Evolutionary conservation across 2,888 invertebrate species (phyloP).

Genomic region (Papilio demoleus): DNA sequence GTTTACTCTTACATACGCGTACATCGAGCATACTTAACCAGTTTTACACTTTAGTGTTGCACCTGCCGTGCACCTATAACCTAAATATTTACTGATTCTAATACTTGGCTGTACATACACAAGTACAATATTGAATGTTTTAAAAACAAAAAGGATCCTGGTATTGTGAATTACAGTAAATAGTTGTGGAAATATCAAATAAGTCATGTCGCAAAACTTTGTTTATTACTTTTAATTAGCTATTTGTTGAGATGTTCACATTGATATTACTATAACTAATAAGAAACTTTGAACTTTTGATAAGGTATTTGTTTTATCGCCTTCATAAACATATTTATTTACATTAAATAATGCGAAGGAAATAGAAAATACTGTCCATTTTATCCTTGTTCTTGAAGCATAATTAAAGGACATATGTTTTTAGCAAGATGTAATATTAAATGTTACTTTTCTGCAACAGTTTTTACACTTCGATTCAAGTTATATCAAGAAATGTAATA

Average conservation of each 20-base stretch:
- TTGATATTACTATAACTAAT: background rate
- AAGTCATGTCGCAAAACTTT: background rate
- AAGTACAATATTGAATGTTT: background rate
- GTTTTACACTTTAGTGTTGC: slow-evolving; percentile 9
- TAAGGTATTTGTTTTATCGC: slow-evolving; percentile 3
- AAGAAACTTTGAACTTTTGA: slow-evolving; percentile 1
- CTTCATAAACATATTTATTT: background rate
- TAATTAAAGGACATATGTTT: no score
- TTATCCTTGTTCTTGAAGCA: background rate
- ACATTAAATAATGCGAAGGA: background rate
- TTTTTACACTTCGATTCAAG: no score
- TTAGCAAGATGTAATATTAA: no score
- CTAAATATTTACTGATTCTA: slow-evolving; percentile 13
- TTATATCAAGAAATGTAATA: background rate
- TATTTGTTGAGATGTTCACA: background rate
- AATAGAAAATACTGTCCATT: background rate
- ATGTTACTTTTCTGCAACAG: no score
- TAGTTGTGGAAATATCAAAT: background rate
- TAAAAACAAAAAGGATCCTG: no score
- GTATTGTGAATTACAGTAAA: background rate
- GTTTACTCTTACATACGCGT: background rate
- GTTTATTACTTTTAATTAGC: slow-evolving; percentile 2
- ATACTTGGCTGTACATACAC: background rate
- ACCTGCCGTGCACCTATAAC: slow-evolving; percentile 9
- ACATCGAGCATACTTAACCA: background rate